Percentiles rank a stretch among this genome's conserved stretches.
Conservation (phyloP, 2,113 vertebrate species). For the Scortum barcoo region DNA sequence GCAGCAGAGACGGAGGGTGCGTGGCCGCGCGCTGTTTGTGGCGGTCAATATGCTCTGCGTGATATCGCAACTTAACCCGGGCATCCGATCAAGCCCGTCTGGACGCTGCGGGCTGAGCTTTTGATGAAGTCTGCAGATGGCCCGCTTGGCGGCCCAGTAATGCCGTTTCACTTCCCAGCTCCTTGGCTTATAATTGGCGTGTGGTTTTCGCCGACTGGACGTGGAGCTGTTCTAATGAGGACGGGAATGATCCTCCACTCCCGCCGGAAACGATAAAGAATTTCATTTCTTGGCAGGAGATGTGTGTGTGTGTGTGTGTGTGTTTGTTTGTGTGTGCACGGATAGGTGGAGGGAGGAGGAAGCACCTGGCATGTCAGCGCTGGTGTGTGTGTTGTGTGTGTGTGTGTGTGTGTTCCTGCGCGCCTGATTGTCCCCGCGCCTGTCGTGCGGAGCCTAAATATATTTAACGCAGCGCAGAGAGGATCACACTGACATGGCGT, state of each 20-base stretch:
- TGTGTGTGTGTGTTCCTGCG: constrained; percentile 35
- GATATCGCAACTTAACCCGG: constrained; percentile 65
- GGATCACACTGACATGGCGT: constrained; percentile 9
- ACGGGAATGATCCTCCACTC: constrained; percentile 12
- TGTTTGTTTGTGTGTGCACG: not conserved
- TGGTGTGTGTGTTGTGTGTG: too few species aligned
- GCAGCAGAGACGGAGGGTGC: too few species aligned
- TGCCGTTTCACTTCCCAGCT: constrained; percentile 41
- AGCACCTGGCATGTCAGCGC: constrained; percentile 66
- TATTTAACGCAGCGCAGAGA: constrained; percentile 32
- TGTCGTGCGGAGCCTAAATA: constrained; percentile 8
- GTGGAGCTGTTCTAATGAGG: constrained; percentile 60
- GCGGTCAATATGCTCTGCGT: constrained; percentile 59
- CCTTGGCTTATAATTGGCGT: constrained; percentile 54
- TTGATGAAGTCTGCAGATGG: constrained; percentile 72
- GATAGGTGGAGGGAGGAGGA: not conserved
- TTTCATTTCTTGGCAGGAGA: constrained; percentile 43
- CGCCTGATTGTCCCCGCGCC: constrained; percentile 7
- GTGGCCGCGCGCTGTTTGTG: constrained; percentile 28
- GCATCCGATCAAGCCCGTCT: constrained; percentile 45
- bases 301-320: not conserved
- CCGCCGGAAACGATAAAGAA: constrained; percentile 49
- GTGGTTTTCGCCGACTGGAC: constrained; percentile 36
- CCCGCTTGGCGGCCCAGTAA: constrained; percentile 69
- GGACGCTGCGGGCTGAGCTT: constrained; percentile 41